Percentiles rank a stretch among this genome's conserved stretches.
phyloP scores from a whole-genome alignment of 2,113 vertebrate species.

The Toxotes chatareus region DNA sequence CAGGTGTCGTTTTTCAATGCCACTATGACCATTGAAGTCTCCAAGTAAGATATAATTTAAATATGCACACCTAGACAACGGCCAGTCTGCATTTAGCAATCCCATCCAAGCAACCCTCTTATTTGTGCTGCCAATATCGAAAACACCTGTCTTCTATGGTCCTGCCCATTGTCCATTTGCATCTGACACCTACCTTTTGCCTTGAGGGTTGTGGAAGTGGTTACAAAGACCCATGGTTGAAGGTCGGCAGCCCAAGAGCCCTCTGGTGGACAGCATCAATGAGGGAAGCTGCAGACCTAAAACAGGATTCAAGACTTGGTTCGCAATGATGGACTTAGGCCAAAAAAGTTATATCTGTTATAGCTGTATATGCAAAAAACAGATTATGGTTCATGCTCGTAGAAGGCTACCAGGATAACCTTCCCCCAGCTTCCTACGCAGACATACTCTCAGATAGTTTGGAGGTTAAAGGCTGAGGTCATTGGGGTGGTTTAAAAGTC shows the following conservation, averaged over 20 bases:
- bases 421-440: neutral
- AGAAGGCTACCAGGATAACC: neutral
- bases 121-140: neutral
- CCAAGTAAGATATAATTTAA: neutral
- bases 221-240: neutral
- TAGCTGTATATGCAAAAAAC: neutral
- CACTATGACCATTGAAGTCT: neutral
- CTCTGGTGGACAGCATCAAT: conserved; percentile 10
- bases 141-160: neutral
- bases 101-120: neutral
- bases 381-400: neutral
- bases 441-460: neutral
- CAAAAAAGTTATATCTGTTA: neutral
- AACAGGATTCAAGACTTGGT: neutral
- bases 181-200: neutral
- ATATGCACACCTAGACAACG: neutral
- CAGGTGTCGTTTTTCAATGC: neutral
- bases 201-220: neutral
- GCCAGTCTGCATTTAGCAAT: neutral
- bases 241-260: conserved; percentile 14
- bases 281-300: neutral
- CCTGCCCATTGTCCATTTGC: neutral
- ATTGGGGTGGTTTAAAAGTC: conserved; percentile 1
- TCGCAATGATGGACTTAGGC: neutral
- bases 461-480: neutral